Percentiles rank a stretch among this genome's conserved stretches.
phyloP scores from a whole-genome alignment of 2,113 vertebrate genomes.

The Paraplagusia blochii region DNA sequence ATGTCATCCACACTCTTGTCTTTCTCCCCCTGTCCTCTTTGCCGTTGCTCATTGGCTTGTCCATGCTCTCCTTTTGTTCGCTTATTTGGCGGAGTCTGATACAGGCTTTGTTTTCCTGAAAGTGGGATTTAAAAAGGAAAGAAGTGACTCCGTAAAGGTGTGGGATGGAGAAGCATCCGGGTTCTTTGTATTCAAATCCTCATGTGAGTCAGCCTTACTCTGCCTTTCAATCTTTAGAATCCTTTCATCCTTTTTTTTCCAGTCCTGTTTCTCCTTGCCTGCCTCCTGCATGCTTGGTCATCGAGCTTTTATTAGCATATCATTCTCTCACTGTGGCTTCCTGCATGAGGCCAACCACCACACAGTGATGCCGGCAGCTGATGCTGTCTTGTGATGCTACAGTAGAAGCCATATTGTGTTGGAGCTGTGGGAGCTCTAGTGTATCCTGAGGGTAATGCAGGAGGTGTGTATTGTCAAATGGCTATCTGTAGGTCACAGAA shows the following conservation, averaged over 20 bases:
- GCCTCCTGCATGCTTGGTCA: background rate
- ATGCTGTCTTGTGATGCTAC: slow-evolving; percentile 68
- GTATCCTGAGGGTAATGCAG: background rate
- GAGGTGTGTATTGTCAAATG: background rate
- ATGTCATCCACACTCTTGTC: slow-evolving; percentile 11
- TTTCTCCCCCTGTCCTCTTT: slow-evolving; percentile 23
- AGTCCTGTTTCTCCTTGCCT: background rate
- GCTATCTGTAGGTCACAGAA: background rate
- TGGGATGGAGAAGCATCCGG: slow-evolving; percentile 52
- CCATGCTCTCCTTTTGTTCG: slow-evolving; percentile 6
- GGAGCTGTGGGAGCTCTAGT: background rate
- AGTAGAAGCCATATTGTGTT: slow-evolving; percentile 17
- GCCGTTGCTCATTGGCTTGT: slow-evolving; percentile 11
- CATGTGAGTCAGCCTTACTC: slow-evolving; percentile 71
- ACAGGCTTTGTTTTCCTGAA: background rate
- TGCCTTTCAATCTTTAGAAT: background rate
- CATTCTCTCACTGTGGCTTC: slow-evolving; percentile 29
- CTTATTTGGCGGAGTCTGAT: slow-evolving; percentile 5
- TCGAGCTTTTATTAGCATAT: slow-evolving; percentile 13
- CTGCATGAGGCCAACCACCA: slow-evolving; percentile 49
- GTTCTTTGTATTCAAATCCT: slow-evolving; percentile 58
- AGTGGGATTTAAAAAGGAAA: slow-evolving; percentile 4
- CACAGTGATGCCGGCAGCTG: slow-evolving; percentile 30
- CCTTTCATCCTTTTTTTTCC: background rate
- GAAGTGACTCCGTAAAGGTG: slow-evolving; percentile 2